Evolutionary conservation across 1,140 invertebrate genomes (phyloP).

Genomic region (Drosophila tsacasi): DNA sequence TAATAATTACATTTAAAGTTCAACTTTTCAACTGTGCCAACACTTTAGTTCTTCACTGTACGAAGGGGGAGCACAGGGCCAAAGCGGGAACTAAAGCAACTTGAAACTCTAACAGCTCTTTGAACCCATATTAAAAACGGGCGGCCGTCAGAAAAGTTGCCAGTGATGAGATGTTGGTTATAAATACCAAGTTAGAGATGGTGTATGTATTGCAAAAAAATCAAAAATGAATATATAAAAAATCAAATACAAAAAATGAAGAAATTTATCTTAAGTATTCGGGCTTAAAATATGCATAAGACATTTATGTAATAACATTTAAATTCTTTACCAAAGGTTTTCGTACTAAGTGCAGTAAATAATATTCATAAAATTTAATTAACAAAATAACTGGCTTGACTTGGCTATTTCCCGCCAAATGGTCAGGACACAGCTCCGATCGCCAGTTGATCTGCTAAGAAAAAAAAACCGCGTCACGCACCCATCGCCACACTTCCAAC

Average conservation of each 20-base stretch:
- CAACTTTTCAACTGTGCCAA: too few relatives aligned
- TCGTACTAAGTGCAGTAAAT: too few relatives aligned
- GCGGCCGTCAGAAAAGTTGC: conserved; percentile 14
- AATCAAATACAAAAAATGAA: too few relatives aligned
- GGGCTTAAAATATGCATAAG: too few relatives aligned
- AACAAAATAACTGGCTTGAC: background rate
- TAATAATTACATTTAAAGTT: too few relatives aligned
- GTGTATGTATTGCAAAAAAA: too few relatives aligned
- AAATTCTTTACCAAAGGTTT: background rate
- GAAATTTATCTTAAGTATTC: too few relatives aligned
- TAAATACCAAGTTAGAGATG: too few relatives aligned
- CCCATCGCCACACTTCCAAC: conserved; percentile 16
- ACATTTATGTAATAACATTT: too few relatives aligned
- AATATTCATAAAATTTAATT: background rate
- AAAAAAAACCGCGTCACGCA: conserved; percentile 23
- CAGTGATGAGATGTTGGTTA: conserved; percentile 7
- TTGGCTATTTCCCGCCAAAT: conserved; percentile 4
- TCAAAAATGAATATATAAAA: too few relatives aligned
- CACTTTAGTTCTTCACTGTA: too few relatives aligned
- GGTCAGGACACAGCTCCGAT: background rate
- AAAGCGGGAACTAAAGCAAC: conserved; percentile 9
- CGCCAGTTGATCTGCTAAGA: conserved; percentile 21
- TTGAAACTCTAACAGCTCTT: conserved; percentile 48
- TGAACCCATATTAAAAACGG: conserved; percentile 31
- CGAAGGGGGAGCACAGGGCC: background rate